Percentiles rank a stretch among this genome's conserved stretches.
Conservation (phyloP, 2,888 invertebrate genomes). For the Drepanosiphum platanoidis region DNA sequence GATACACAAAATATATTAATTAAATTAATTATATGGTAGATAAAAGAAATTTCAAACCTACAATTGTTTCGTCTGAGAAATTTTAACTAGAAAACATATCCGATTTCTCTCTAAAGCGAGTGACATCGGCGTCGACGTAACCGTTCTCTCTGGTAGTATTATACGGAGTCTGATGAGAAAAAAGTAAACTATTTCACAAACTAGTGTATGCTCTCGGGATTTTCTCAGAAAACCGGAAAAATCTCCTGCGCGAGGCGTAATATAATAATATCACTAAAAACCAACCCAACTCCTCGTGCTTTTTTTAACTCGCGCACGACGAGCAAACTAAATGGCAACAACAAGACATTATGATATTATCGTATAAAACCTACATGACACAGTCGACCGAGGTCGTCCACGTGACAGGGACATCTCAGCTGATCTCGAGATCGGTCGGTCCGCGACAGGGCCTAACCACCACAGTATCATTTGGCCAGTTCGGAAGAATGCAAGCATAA, state of each 20-base stretch:
- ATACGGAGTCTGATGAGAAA: background rate
- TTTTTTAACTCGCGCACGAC: background rate
- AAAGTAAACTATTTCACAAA: slow-evolving; percentile 3
- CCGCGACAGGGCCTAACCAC: slow-evolving; percentile 14
- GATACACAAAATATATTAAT: background rate
- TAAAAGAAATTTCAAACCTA: background rate
- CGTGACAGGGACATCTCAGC: slow-evolving; percentile 39
- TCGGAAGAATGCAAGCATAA: slow-evolving; percentile 43
- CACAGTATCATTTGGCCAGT: slow-evolving; percentile 15
- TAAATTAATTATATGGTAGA: background rate
- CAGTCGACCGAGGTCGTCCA: slow-evolving; percentile 15
- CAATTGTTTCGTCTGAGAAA: background rate
- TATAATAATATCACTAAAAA: background rate
- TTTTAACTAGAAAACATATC: background rate
- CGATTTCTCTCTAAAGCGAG: background rate
- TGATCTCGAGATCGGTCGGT: slow-evolving; percentile 13
- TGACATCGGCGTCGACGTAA: background rate
- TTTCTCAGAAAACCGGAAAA: background rate
- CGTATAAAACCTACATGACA: slow-evolving; percentile 13
- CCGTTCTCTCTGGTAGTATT: background rate
- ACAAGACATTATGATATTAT: background rate
- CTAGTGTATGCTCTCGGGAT: background rate
- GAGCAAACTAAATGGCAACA: background rate
- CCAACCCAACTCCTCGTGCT: background rate
- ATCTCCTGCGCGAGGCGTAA: background rate